These are phyloP conservation scores for Pasiphila rectangulata DNA, from an alignment of 2,888 invertebrate species.

Conservation along the genomic window DNA sequence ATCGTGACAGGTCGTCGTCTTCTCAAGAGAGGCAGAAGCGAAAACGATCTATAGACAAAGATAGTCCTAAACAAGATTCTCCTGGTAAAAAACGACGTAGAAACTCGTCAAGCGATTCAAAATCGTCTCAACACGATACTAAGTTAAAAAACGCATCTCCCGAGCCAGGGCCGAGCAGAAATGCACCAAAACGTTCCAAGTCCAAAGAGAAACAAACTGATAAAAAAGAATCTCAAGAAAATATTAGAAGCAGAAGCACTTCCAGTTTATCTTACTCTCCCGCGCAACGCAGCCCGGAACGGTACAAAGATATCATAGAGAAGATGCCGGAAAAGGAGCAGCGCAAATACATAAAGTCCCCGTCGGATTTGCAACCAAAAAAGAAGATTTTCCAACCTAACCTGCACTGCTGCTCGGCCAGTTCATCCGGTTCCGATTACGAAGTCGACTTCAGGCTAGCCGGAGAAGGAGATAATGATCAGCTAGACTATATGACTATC, in stretches of 20 bases:
- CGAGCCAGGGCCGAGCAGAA: slow-evolving; percentile 47
- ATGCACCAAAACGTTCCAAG: slow-evolving; percentile 46
- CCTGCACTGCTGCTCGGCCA: slow-evolving; percentile 79
- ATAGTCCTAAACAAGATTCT: slow-evolving; percentile 38
- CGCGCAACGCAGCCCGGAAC: slow-evolving; percentile 84
- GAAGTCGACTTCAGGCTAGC: slow-evolving; percentile 71
- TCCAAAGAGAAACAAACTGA: slow-evolving; percentile 39
- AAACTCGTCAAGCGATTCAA: slow-evolving; percentile 47
- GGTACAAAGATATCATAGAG: slow-evolving; percentile 84
- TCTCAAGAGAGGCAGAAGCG: slow-evolving; percentile 15
- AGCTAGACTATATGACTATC: slow-evolving; percentile 75
- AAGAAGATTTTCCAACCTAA: slow-evolving; percentile 60
- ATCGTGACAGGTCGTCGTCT: background rate
- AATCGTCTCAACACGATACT: slow-evolving; percentile 49
- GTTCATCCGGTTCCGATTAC: slow-evolving; percentile 53
- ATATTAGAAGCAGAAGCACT: slow-evolving; percentile 73
- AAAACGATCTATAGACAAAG: slow-evolving; percentile 14
- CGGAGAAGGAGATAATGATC: slow-evolving; percentile 66
- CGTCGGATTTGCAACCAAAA: slow-evolving; percentile 61
- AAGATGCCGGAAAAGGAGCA: slow-evolving; percentile 79
- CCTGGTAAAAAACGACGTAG: slow-evolving; percentile 40
- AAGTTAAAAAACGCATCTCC: slow-evolving; percentile 51
- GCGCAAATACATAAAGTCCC: slow-evolving; percentile 71
- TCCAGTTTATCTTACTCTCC: slow-evolving; percentile 86
- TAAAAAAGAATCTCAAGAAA: slow-evolving; percentile 45